Base-by-base conservation (phyloP, 2,888 invertebrate genomes). In the Tiphia femorata region DNA sequence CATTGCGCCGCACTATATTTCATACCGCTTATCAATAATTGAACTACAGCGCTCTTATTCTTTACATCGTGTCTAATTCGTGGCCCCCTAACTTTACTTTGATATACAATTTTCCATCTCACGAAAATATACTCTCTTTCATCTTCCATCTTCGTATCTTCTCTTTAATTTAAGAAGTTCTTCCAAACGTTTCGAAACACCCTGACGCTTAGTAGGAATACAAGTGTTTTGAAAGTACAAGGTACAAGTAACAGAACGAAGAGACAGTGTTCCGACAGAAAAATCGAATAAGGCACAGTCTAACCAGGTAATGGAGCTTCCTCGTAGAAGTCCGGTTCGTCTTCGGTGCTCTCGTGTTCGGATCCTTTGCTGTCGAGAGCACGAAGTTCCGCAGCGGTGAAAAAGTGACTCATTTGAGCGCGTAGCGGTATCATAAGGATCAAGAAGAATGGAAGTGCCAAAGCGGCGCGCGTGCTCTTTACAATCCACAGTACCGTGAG, bases 301-400 rank as follows among this genome's bases (percentile, higher is more conserved):
- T 90, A 93, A 70, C 92, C 91, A 70, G 94, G 93, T 80, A 94
- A 86, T 51, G 92, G 92, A 58, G 96, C 95, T 86, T 96, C 93
- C 76, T 94, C 93, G 84, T 97, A 97, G 87, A 97, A 97, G 84
- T 97, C 97, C 6, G 94, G 95, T 81, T 96, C 97, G 80, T 95
- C 93, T 73, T 93, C 95, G 70, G 89, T 89, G 52, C 84, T 83
- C 79, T 92, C 92, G 50, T 88, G 90, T 64, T 92, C 93, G 67
- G 91, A 90, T 16, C 73, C 76, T 72, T 89, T 91, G 72, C 95
- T 94, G 84, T 97, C 97, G 85, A 96, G 86, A 83, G 95, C 95
- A 80, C 92, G 86, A 33, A 97, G 86, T 83, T 97, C 96, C 54
- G 90, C 87, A 16, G 91, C 88, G 4, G 92, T 92, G 84, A 96